Evolutionary conservation across 2,888 invertebrate species (phyloP), one percentile per base, ranked within the genome.

Genomic region (Ichneumoninae sp.): DNA sequence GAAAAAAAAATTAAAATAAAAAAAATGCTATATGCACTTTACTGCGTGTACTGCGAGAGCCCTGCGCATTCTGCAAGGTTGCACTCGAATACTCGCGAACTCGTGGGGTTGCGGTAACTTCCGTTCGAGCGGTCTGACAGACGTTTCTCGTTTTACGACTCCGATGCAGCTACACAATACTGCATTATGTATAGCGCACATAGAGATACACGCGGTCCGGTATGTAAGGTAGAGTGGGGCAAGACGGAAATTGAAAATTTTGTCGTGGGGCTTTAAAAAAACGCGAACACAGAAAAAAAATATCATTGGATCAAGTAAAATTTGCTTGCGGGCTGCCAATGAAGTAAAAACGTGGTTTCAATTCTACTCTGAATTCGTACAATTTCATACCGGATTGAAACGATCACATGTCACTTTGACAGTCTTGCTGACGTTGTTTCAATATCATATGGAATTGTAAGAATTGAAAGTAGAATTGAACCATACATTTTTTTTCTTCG

Each of bases 131-230:
- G 75, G 66, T 79, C 60, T 54, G 79, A 75, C 78, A 85, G 79
- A 82, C 75, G 82, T 82, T 79, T 76, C 75, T 69, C 73, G 52
- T 81, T 81, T 84, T 78, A 81, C 84, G 84, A 81, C 81, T 66
- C 50, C 5, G 26, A 54, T 44, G 26, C 81, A 63, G 22, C 26
- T 19, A 30, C 16, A 54, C 40, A 13, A 52, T n/a, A 68, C 60
- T 40, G 76, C 66, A 69, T 47, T 60, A 71, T 71, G 26, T 81
- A 68, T 70, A 3, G 13, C 44, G 44, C 63, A 47, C 63, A 81
- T 78, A 26, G 26, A 63, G n/a, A 52, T 65, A 70, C 26, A 22
- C 16, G 16, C 19, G 50, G 30, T 66, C 52, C 13, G 22, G 1
- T 68, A 68, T 47, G 44, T 47, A 44, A 13, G 3, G 13, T 16